Evolutionary conservation across 23 tunicate genomes (phyloP).

Genomic region (Trididemnum clinides): DNA sequence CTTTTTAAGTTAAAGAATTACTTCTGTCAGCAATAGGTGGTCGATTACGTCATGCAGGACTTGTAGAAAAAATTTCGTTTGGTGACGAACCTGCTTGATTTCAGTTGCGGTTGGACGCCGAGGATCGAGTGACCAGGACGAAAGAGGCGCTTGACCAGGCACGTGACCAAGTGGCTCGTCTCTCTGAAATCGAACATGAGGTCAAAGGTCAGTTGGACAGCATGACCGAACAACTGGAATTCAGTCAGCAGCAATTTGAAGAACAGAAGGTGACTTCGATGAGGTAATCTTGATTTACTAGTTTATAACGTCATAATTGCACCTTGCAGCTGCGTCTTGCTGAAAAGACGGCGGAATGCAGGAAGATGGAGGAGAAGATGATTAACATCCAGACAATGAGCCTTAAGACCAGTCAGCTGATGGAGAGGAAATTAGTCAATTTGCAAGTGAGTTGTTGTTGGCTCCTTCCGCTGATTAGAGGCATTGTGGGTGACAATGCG

Average conservation of each 20-base stretch:
- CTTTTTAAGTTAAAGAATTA: no score
- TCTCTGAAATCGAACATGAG: constrained; percentile 31
- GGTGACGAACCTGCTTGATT: not conserved
- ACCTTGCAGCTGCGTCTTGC: constrained; percentile 63
- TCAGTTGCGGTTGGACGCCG: constrained; percentile 79
- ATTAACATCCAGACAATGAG: constrained; percentile 14
- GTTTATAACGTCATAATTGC: no score
- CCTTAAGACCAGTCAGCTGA: constrained; percentile 1
- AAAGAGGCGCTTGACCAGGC: constrained; percentile 47
- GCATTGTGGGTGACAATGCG: no score
- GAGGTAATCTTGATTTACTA: no score
- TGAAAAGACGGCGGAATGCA: constrained; percentile 33
- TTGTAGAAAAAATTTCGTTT: no score
- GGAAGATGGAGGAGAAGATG: constrained; percentile 57
- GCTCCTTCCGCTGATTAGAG: no score
- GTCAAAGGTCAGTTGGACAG: constrained; percentile 46
- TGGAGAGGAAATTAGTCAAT: constrained; percentile 52
- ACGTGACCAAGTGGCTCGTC: constrained; percentile 45
- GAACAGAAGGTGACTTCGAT: constrained; percentile 72
- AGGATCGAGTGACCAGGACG: constrained; percentile 61
- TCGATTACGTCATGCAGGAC: no score
- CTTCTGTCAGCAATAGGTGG: no score
- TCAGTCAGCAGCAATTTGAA: constrained; percentile 60
- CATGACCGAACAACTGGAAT: constrained; percentile 38
- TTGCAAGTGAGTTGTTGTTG: no score